Evolutionary conservation across 2,113 vertebrate genomes (phyloP).

Genomic region (Barbus barbus): DNA sequence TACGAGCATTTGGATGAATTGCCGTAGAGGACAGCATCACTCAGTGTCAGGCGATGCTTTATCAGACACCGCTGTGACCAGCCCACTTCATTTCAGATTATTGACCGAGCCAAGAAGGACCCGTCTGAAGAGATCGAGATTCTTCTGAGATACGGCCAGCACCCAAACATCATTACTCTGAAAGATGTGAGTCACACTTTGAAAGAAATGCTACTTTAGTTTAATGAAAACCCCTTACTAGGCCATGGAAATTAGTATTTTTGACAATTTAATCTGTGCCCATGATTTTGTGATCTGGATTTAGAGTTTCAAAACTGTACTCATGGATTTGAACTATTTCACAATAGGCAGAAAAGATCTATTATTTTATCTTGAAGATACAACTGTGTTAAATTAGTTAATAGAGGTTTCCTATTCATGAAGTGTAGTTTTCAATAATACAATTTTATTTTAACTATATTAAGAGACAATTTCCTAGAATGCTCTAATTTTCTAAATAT

Average conservation of each 20-base stretch:
- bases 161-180: constrained; percentile 91
- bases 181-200: constrained; percentile 84
- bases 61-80: constrained; percentile 9
- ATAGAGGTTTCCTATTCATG: no score
- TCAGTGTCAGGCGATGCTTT: constrained; percentile 5
- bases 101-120: constrained; percentile 88
- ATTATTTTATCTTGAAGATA: neutral
- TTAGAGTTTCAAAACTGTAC: neutral
- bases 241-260: neutral
- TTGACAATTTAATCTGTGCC: neutral
- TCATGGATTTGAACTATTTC: neutral
- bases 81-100: constrained; percentile 78
- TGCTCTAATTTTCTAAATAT: neutral
- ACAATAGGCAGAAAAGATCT: neutral
- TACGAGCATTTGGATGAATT: neutral
- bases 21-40: neutral
- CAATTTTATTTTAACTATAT: neutral
- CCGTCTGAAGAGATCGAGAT: constrained; percentile 96
- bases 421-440: neutral
- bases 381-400: no score
- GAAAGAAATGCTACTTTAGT: neutral
- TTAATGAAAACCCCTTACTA: neutral
- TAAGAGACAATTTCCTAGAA: neutral
- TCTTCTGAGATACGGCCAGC: constrained; percentile 91
- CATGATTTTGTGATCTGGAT: neutral